These are phyloP conservation scores for Dendropsophus ebraccatus DNA, from an alignment of 2,113 vertebrate species.

Conservation along the genomic window DNA sequence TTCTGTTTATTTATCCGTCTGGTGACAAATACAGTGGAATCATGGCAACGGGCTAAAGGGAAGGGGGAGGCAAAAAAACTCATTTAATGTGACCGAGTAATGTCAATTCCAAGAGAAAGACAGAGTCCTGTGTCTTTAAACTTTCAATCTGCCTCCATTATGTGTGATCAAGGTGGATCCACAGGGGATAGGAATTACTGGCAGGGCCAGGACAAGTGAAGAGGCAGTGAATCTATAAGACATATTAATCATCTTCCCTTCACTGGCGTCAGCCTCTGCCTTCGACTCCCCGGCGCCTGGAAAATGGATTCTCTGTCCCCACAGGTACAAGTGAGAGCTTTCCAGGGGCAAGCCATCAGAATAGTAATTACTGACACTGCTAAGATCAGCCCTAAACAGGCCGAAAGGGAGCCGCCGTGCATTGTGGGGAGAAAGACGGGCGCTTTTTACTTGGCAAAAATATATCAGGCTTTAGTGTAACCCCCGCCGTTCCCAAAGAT, in stretches of 20 bases:
- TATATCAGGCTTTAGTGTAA: constrained; percentile 56
- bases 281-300: constrained; percentile 75
- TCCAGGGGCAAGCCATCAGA: constrained; percentile 77
- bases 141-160: constrained; percentile 80
- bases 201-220: constrained; percentile 76
- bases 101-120: constrained; percentile 72
- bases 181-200: constrained; percentile 75
- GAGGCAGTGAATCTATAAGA: constrained; percentile 78
- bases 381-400: constrained; percentile 71
- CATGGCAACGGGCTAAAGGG: constrained; percentile 70
- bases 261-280: constrained; percentile 75
- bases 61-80: constrained; percentile 66
- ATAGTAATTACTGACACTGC: constrained; percentile 78
- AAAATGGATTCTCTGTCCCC: constrained; percentile 79
- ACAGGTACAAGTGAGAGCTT: constrained; percentile 73
- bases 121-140: constrained; percentile 76
- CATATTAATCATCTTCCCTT: constrained; percentile 81
- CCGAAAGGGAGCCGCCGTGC: constrained; percentile 65
- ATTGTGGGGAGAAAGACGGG: constrained; percentile 58
- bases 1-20: not conserved
- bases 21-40: not conserved
- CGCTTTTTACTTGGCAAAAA: constrained; percentile 61
- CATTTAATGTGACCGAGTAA: constrained; percentile 78
- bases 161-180: constrained; percentile 78
- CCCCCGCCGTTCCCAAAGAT: constrained; percentile 15